These are phyloP conservation scores for Seriola aureovittata DNA, from an alignment of 2,113 vertebrate genomes.

Conservation along the genomic window DNA sequence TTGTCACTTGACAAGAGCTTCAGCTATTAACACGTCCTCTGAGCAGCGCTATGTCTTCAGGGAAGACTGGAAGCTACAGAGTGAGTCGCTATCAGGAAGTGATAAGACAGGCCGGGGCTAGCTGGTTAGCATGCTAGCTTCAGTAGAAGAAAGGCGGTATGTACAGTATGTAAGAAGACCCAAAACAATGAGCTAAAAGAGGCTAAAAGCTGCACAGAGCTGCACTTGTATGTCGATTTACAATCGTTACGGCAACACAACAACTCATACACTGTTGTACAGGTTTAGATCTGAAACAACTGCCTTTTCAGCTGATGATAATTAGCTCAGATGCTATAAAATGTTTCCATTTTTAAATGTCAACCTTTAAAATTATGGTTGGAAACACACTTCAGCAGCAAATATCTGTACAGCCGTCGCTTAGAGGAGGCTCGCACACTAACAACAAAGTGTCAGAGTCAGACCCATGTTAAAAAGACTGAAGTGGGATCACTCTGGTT, in stretches of 20 bases:
- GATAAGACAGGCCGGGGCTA: no score
- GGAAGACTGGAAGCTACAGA: no score
- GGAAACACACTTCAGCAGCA: no score
- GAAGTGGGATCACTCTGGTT: not conserved
- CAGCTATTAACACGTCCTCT: no score
- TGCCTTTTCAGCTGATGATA: not conserved
- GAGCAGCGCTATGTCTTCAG: no score
- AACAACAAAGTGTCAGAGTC: constrained; percentile 6
- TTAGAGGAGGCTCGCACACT: not conserved
- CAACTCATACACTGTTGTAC: no score
- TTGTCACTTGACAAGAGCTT: no score
- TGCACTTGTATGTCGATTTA: no score
- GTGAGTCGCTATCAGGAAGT: no score
- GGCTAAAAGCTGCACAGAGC: not conserved
- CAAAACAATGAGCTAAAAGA: not conserved
- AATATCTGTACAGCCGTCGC: not conserved
- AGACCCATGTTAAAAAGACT: not conserved
- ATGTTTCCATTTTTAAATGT: not conserved
- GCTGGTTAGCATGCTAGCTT: no score
- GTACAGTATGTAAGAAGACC: not conserved
- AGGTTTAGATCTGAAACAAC: not conserved
- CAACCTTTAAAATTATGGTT: not conserved
- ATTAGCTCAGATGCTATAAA: not conserved
- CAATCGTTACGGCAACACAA: no score
- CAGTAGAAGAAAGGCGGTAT: no score